Percentiles rank a stretch among this genome's conserved stretches.
These are phyloP conservation scores for Myrmecobius fasciatus DNA, from an alignment of 2,113 vertebrate species.

Conservation along the genomic window DNA sequence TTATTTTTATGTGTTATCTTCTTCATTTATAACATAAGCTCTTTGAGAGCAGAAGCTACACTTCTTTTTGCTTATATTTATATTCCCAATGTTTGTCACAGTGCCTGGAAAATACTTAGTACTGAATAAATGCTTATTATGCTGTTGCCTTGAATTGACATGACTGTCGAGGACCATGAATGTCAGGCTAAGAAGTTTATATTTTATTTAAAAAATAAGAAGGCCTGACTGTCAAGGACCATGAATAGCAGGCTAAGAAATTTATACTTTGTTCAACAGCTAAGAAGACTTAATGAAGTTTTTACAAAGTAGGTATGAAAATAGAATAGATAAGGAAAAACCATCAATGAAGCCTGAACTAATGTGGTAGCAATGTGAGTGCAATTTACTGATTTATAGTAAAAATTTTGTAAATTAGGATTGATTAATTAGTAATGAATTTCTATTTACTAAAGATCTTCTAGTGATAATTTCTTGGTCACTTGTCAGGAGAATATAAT, in stretches of 20 bases:
- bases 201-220: no score
- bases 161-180: neutral
- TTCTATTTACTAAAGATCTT: neutral
- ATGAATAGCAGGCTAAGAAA: neutral
- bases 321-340: neutral
- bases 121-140: neutral
- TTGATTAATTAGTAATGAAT: neutral
- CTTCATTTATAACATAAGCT: neutral
- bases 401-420: neutral
- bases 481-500: neutral
- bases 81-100: neutral
- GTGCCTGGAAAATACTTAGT: neutral
- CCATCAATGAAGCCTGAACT: neutral
- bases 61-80: no score
- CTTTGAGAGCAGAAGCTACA: neutral
- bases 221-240: neutral
- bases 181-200: neutral
- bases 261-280: neutral
- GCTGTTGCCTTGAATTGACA: neutral
- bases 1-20: neutral
- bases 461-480: neutral
- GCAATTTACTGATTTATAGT: neutral
- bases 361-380: neutral
- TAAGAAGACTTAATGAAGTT: neutral
- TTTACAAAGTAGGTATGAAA: neutral